Conservation (phyloP, 2,888 invertebrate species). For the Epsilonema sp. region DNA sequence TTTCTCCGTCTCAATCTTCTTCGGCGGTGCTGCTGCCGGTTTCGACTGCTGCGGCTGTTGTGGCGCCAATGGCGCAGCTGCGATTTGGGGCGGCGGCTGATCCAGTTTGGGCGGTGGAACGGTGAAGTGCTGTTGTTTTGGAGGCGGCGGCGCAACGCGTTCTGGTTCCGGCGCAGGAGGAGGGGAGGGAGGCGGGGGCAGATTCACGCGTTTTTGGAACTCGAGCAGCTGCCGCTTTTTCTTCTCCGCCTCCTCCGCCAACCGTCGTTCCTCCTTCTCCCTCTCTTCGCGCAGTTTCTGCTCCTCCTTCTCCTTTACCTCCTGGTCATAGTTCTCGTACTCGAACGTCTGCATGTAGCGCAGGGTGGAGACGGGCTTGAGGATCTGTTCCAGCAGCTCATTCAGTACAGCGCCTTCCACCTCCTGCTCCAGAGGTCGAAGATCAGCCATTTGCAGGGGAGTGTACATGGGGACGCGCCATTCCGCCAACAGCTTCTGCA, state of each 20-base stretch:
- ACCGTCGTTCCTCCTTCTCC: neutral
- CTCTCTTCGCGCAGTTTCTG: neutral
- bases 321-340: neutral
- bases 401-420: conserved; percentile 10
- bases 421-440: conserved; percentile 8
- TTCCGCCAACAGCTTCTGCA: conserved; percentile 7
- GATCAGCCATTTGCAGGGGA: conserved; percentile 4
- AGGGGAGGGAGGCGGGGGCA: no score
- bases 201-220: no score
- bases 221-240: neutral
- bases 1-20: neutral
- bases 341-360: neutral
- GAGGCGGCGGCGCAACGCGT: no score
- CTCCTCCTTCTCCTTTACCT: neutral
- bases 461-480: conserved; percentile 5
- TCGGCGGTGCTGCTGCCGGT: no score
- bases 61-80: no score
- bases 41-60: no score
- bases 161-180: no score
- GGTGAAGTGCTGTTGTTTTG: no score
- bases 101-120: neutral
- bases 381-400: conserved; percentile 7
- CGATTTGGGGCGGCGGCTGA: no score
- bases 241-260: neutral
- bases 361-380: conserved; percentile 7